These are phyloP conservation scores for Margarornis squamiger DNA, from an alignment of 2,797 vertebrate genomes.

Conservation along the genomic window DNA sequence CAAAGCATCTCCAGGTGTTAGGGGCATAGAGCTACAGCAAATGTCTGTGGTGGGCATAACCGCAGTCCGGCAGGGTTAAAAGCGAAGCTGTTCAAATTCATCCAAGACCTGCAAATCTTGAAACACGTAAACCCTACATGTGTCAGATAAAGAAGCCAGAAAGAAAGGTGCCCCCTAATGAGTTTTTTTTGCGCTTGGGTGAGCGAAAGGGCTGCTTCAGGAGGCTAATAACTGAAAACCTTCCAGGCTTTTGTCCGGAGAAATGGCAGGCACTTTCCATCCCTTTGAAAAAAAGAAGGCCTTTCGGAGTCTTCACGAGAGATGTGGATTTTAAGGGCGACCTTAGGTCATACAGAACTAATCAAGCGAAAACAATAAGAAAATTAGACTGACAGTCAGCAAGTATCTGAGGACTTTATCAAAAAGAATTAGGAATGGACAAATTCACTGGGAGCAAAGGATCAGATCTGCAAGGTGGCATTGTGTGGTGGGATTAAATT, in stretches of 20 bases:
- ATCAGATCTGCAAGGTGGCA: conserved; percentile 80
- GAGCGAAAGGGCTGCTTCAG: conserved; percentile 77
- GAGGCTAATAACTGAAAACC: conserved; percentile 71
- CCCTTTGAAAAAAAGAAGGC: conserved; percentile 72
- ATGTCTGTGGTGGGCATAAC: conserved; percentile 1
- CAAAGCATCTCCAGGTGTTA: background rate
- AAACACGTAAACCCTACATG: conserved; percentile 77
- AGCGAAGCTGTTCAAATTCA: conserved; percentile 44
- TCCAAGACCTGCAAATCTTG: conserved; percentile 79
- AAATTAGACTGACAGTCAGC: conserved; percentile 83
- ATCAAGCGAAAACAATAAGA: conserved; percentile 87
- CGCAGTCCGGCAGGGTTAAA: conserved; percentile 40
- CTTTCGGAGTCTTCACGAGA: conserved; percentile 80
- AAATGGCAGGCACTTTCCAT: conserved; percentile 79
- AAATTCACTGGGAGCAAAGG: conserved; percentile 78
- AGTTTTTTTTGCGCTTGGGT: conserved; percentile 90
- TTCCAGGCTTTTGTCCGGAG: conserved; percentile 84
- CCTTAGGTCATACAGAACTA: conserved; percentile 86
- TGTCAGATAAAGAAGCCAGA: conserved; percentile 75
- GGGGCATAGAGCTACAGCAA: background rate
- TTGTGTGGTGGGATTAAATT: conserved; percentile 82
- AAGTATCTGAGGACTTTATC: conserved; percentile 87
- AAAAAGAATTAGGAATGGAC: conserved; percentile 81
- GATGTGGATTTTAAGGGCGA: conserved; percentile 87
- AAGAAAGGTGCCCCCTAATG: conserved; percentile 85